Base-by-base conservation (phyloP, 1,140 invertebrate species). In the Bombyx mandarina region DNA sequence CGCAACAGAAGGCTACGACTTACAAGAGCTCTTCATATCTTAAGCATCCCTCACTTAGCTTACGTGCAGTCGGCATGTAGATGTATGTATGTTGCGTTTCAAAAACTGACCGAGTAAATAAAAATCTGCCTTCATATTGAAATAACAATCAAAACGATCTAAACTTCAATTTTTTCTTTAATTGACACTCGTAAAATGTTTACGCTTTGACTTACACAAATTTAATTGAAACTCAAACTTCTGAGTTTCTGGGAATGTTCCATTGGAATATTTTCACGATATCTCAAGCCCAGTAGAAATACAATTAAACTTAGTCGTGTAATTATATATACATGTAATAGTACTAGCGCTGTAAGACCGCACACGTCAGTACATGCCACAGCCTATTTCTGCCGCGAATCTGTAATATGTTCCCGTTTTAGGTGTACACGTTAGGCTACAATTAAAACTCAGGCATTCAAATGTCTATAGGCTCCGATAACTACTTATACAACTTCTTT, bases 11-110 rank as follows among this genome's bases (percentile, higher is more conserved):
- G 63, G 65, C 66, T 69, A 70, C 65, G 66, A 68, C 66, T 66
- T 52, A 60, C 69, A 56, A 77, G 73, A 63, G 69, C 73, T 70
- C 75, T 76, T 77, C 73, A 75, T 71, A 67, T 66, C 69, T 71
- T 72, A 66, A 79, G 74, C 62, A 73, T 69, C 62, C 64, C 66
- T 64, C 65, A 63, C 72, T 75, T 62, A 65, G 60, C 58, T 54
- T 56, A 57, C 58, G 51, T 57, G 61, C 26, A 56, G 43, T 59
- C 56, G 46, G 8, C 49, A 60, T 57, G 51, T 56, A 56, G 45
- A 46, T 52, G 9, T 52, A 35, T 22, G 45, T 50, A 58, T 62
- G 52, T 54, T 61, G 58, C 56, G 61, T 53, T 43, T 56, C 60
- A 61, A 57, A 61, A 54, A 57, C 58, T 52, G 48, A 55, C 35